Evolutionary conservation across 2,113 vertebrate species (phyloP).

Genomic region (Syngnathus scovelli): DNA sequence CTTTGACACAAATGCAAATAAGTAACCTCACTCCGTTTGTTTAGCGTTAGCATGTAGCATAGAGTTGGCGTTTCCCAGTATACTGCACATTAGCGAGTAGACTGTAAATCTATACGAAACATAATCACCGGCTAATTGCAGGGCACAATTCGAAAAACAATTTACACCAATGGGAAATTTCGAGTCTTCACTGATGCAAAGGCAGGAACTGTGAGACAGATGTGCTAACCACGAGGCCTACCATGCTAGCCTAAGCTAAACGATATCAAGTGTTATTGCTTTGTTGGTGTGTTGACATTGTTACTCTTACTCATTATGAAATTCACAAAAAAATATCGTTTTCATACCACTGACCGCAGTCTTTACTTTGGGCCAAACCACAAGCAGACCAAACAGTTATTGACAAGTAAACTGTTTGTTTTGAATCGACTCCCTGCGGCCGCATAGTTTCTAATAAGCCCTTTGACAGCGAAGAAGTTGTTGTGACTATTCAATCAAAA

Average conservation of each 20-base stretch:
- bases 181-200: too few relatives aligned
- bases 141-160: too few relatives aligned
- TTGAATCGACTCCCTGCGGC: not conserved
- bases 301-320: not conserved
- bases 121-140: too few relatives aligned
- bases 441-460: not conserved
- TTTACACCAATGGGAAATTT: too few relatives aligned
- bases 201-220: not conserved
- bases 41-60: not conserved
- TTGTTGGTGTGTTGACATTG: not conserved
- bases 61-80: not conserved
- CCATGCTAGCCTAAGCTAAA: not conserved
- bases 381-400: not conserved
- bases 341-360: not conserved
- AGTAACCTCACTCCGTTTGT: not conserved
- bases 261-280: not conserved
- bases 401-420: not conserved
- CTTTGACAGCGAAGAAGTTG: not conserved
- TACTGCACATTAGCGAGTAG: not conserved
- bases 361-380: not conserved
- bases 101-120: too few relatives aligned
- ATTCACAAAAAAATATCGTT: not conserved
- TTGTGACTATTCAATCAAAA: not conserved
- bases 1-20: not conserved
- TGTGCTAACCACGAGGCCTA: not conserved